Evolutionary conservation across 2,888 invertebrate species (phyloP), one percentile per base, ranked within the genome.

Genomic region (Strigamia transsilvanica): DNA sequence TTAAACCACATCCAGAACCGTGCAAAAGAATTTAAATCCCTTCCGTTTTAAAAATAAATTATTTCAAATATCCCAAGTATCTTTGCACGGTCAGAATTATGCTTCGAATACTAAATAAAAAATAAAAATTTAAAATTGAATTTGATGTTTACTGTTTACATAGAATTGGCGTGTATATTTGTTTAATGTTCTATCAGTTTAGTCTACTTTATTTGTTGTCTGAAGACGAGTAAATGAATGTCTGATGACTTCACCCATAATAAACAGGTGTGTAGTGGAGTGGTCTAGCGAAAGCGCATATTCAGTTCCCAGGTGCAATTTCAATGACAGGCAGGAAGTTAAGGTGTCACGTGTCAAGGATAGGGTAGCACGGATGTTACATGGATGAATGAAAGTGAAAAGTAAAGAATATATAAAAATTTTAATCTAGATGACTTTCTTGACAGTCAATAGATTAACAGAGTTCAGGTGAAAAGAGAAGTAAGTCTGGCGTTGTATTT

Each of bases 301-400:
- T 73, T 73, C 73, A 32, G 27, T 73, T 56, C 18, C 73, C 73
- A 73, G 73, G 73, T 73, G 73, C 73, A 15, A 15, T 27, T 73
- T 73, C 73, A 73, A 73, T 73, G 73, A 73, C 73, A 73, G 73
- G 23, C 73, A 73, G 73, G 73, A 73, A 73, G 73, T 73, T 73
- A 73, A 73, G 15, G 73, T 73, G 73, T 73, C 73, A 32, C 15
- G 73, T 73, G 73, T 73, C 73, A 73, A 73, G 73, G 73, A 73
- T 73, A 73, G 27, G 2, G 73, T 23, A 73, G 27, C 73, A 27
- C 73, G 56, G 56, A 73, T 32, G 73, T 73, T 56, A 15, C 7
- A 32, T 5, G 23, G 73, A 73, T 73, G 73, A 73, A 73, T 73
- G 73, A 73, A 73, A 73, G 23, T 73, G 27, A 32, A 73, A 32